Conservation (phyloP, 2,888 invertebrate genomes). For the Erynnis tages region DNA sequence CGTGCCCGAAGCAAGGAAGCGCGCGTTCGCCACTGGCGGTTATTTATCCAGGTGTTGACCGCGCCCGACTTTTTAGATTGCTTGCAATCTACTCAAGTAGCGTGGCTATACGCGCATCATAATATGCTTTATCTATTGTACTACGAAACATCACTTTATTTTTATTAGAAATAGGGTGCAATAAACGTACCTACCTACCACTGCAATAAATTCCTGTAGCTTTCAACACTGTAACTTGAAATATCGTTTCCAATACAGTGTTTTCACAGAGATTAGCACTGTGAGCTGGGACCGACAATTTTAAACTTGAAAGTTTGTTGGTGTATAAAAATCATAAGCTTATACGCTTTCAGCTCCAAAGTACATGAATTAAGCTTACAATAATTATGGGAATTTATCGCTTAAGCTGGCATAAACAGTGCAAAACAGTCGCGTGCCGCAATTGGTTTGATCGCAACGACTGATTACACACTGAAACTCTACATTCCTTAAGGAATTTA, state of each 20-base stretch:
- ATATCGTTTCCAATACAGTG: background rate
- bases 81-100: no score
- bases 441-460: slow-evolving; percentile 39
- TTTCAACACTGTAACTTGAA: no score
- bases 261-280: background rate
- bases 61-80: no score
- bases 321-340: slow-evolving; percentile 30
- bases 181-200: no score
- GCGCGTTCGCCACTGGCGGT: no score
- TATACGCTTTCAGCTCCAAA: slow-evolving; percentile 39
- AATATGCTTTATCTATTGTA: no score
- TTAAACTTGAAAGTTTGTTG: background rate
- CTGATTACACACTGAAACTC: slow-evolving; percentile 40
- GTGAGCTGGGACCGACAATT: background rate
- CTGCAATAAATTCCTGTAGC: no score
- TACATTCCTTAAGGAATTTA: slow-evolving; percentile 10
- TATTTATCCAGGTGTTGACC: no score
- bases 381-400: slow-evolving; percentile 47
- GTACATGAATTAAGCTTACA: slow-evolving; percentile 47
- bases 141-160: no score
- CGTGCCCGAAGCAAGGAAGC: no score
- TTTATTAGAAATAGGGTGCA: no score
- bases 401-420: slow-evolving; percentile 41
- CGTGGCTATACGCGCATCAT: no score
- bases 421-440: slow-evolving; percentile 43